A percentile compares a stretch with the other conserved stretches of the same genome.
Evolutionary conservation across 2,113 vertebrate species (phyloP).

Genomic region (Campylorhamphus procurvoides): DNA sequence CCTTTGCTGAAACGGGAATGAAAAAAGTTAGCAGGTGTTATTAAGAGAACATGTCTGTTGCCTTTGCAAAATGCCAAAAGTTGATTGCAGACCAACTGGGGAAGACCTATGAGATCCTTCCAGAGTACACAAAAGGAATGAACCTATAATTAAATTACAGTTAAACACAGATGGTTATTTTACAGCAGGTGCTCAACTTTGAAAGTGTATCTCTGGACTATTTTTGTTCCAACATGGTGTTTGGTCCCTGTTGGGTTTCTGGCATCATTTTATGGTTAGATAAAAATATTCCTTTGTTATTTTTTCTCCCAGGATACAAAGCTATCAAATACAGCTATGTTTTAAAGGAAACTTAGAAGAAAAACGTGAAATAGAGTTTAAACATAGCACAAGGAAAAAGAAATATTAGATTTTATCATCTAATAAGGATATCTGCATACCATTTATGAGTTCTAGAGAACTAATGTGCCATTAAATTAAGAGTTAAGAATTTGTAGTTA

Average conservation of each 20-base stretch:
- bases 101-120: conserved; percentile 72
- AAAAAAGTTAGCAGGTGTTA: conserved; percentile 69
- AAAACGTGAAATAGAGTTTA: not conserved
- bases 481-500: not conserved
- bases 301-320: not conserved
- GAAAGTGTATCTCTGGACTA: conserved; percentile 66
- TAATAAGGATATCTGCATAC: not conserved
- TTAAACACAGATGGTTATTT: conserved; percentile 82
- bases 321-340: not conserved
- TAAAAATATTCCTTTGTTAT: conserved; percentile 49
- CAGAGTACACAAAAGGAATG: conserved; percentile 73
- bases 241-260: conserved; percentile 59
- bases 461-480: not conserved
- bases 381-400: not conserved
- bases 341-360: not conserved
- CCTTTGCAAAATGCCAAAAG: conserved; percentile 72
- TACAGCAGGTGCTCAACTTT: conserved; percentile 78
- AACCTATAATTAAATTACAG: conserved; percentile 83
- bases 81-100: conserved; percentile 71
- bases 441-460: not conserved
- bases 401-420: not conserved
- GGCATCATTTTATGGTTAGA: conserved; percentile 49
- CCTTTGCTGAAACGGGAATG: conserved; percentile 41
- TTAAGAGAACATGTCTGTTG: conserved; percentile 67
- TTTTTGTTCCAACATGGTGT: conserved; percentile 70